Evolutionary conservation across 37 sponge, comb jelly and placozoan genomes (phyloP).

Genomic region (Beroe forskalii): DNA sequence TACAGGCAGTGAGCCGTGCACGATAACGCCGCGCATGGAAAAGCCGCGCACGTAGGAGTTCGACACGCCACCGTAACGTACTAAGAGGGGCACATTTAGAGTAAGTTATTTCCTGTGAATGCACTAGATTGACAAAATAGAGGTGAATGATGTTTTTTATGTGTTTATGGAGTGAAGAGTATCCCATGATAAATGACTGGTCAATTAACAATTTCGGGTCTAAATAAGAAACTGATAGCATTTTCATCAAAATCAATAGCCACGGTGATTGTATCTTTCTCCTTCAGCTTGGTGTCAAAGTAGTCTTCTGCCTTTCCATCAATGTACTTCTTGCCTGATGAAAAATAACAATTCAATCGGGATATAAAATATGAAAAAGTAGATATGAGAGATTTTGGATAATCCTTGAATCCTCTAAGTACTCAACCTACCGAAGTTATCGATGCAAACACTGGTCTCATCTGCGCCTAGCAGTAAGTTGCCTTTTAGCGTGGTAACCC

Average conservation of each 20-base stretch:
- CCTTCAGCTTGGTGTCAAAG: not conserved
- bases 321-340: constrained; percentile 28
- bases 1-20: too few species aligned
- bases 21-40: too few species aligned
- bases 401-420: not conserved
- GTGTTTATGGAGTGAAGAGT: too few species aligned
- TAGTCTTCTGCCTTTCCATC: constrained; percentile 2
- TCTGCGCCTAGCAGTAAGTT: not conserved
- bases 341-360: not conserved
- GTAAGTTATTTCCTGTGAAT: too few species aligned
- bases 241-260: constrained; percentile 11
- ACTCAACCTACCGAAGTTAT: constrained; percentile 19
- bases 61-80: too few species aligned
- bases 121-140: too few species aligned
- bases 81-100: too few species aligned
- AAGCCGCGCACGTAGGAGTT: too few species aligned
- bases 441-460: not conserved
- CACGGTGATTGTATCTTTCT: constrained; percentile 3
- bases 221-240: constrained; percentile 5
- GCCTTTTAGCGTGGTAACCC: not conserved
- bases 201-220: too few species aligned
- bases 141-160: too few species aligned
- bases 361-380: not conserved
- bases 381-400: not conserved
- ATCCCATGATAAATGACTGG: too few species aligned